A percentile compares a stretch with the other conserved stretches of the same genome.
Conservation (phyloP, 2,888 invertebrate genomes). For the Pheosia gnoma region DNA sequence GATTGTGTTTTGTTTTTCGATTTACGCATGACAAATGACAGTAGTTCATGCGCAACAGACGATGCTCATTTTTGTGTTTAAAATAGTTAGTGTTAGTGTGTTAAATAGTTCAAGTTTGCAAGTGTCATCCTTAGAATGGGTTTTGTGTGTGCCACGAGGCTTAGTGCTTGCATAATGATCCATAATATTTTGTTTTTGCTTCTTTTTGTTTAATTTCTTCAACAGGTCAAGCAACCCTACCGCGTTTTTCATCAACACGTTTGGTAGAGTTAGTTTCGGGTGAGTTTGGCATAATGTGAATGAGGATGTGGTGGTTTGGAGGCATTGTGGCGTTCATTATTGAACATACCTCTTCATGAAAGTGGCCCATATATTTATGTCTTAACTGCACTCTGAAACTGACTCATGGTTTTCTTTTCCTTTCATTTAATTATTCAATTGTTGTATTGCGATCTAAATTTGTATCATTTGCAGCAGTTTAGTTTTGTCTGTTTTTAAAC, state of each 20-base stretch:
- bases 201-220: conserved; percentile 86
- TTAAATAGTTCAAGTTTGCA: conserved; percentile 35
- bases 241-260: conserved; percentile 89
- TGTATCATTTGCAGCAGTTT: conserved; percentile 19
- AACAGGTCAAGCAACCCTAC: conserved; percentile 88
- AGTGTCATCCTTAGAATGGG: conserved; percentile 61
- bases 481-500: conserved; percentile 19
- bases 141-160: conserved; percentile 65
- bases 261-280: conserved; percentile 89
- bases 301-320: conserved; percentile 79
- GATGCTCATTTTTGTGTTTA: conserved; percentile 42
- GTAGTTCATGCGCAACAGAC: conserved; percentile 40
- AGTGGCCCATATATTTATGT: conserved; percentile 68
- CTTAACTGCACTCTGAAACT: conserved; percentile 82
- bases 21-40: conserved; percentile 47
- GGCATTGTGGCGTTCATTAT: conserved; percentile 80
- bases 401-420: conserved; percentile 65
- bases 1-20: conserved; percentile 9
- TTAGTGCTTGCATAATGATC: conserved; percentile 70
- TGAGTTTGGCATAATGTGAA: conserved; percentile 85
- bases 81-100: too few relatives aligned
- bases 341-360: conserved; percentile 72
- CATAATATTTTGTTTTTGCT: conserved; percentile 71
- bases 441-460: conserved; percentile 19
- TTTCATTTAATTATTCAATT: conserved; percentile 28